These are phyloP conservation scores for Hemibagrus guttatus DNA, from an alignment of 2,797 vertebrate genomes.

Conservation along the genomic window DNA sequence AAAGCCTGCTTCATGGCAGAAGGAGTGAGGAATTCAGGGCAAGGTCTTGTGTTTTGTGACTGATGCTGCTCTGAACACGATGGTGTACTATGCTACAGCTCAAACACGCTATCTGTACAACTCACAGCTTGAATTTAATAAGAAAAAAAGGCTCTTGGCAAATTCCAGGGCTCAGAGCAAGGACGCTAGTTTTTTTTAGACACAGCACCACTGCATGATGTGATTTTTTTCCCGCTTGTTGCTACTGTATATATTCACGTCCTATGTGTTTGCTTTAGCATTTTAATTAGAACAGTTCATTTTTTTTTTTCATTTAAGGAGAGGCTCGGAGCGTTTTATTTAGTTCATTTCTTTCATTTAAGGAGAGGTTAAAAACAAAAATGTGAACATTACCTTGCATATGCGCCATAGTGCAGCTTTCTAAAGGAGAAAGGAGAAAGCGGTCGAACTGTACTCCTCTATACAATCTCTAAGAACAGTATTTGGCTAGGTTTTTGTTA, in stretches of 20 bases:
- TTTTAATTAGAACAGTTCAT: neutral
- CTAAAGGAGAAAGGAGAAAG: neutral
- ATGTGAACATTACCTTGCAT: neutral
- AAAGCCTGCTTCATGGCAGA: neutral
- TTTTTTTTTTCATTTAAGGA: neutral
- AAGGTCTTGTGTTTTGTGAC: neutral
- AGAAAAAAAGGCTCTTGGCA: neutral
- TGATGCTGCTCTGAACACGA: neutral
- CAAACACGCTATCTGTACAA: neutral
- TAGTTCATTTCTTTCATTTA: neutral
- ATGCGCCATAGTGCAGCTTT: neutral
- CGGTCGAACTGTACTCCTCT: neutral
- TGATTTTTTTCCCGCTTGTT: neutral
- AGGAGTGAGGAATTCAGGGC: neutral
- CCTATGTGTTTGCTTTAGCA: neutral
- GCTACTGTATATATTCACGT: neutral
- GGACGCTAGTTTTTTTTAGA: neutral
- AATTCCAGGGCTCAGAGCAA: neutral
- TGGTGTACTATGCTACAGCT: neutral
- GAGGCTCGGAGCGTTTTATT: neutral
- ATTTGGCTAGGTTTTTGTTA: neutral
- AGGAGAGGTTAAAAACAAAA: neutral
- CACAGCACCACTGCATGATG: neutral
- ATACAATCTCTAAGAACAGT: neutral
- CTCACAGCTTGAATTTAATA: slow-evolving; percentile 7